Percentiles rank a stretch among this genome's conserved stretches.
Evolutionary conservation across 1,140 invertebrate genomes (phyloP).

Genomic region (Protaetia brevitarsis): DNA sequence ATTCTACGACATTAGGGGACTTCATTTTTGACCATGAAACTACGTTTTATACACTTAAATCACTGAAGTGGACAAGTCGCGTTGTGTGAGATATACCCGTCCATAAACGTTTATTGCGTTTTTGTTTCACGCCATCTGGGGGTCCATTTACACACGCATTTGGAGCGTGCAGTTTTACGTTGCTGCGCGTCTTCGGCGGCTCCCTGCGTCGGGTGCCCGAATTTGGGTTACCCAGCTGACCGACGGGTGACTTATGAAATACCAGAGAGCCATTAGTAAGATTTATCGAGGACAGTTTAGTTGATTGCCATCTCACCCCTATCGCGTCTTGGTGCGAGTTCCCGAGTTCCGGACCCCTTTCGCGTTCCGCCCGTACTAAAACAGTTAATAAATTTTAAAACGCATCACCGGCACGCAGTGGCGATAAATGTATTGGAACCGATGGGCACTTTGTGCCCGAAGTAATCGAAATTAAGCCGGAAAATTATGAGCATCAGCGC

Average conservation of each 20-base stretch:
- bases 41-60: too few species aligned
- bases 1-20: too few species aligned
- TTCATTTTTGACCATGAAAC: too few species aligned
- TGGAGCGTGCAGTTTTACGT: neutral
- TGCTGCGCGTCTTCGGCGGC: neutral
- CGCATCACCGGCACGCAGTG: neutral
- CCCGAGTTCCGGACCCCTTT: slow-evolving; percentile 12
- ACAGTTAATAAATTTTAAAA: slow-evolving; percentile 19
- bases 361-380: neutral
- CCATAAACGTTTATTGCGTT: too few species aligned
- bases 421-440: neutral
- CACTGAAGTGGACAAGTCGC: too few species aligned
- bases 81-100: too few species aligned
- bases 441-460: neutral
- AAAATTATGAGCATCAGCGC: too few species aligned
- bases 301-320: slow-evolving; percentile 39
- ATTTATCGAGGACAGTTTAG: slow-evolving; percentile 43
- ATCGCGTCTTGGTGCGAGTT: too few species aligned
- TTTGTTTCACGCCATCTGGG: too few species aligned
- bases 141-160: too few species aligned
- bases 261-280: slow-evolving; percentile 47
- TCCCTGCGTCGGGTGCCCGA: neutral
- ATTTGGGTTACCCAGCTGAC: neutral
- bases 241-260: slow-evolving; percentile 45
- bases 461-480: too few species aligned